Evolutionary conservation across 2,797 vertebrate species (phyloP).

Genomic region (Carduelis carduelis): DNA sequence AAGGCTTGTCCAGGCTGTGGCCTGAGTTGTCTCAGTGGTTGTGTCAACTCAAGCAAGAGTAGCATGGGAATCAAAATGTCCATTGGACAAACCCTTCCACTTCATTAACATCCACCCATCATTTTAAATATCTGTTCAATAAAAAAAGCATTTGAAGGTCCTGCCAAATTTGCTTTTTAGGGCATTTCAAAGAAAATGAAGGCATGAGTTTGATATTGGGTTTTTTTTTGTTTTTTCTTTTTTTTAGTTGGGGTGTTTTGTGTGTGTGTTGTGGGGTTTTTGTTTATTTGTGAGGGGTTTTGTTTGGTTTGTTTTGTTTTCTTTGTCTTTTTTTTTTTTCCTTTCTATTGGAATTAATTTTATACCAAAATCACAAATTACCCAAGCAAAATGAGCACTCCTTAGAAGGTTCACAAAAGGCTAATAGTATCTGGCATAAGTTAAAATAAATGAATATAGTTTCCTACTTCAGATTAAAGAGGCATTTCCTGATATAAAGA

Average conservation of each 20-base stretch:
- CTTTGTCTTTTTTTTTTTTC: neutral
- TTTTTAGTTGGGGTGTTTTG: neutral
- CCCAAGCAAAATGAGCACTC: neutral
- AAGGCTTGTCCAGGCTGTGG: neutral
- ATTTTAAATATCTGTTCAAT: neutral
- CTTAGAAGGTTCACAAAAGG: neutral
- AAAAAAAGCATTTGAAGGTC: neutral
- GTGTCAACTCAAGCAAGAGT: neutral
- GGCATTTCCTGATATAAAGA: slow-evolving; percentile 42
- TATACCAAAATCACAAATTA: neutral
- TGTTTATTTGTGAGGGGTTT: neutral
- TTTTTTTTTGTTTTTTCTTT: neutral
- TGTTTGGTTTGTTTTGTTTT: neutral
- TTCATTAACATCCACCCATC: neutral
- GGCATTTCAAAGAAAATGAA: neutral
- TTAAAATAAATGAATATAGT: neutral
- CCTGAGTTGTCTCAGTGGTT: neutral
- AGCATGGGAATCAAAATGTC: neutral
- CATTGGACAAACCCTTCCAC: neutral
- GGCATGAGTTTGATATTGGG: neutral
- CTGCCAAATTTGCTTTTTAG: neutral
- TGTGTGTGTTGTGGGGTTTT: neutral
- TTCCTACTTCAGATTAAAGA: slow-evolving; percentile 41
- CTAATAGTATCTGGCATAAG: neutral
- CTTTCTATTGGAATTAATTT: neutral